phyloP scores from a whole-genome alignment of 1,140 invertebrate genomes.

The Cotesia chilonis region DNA sequence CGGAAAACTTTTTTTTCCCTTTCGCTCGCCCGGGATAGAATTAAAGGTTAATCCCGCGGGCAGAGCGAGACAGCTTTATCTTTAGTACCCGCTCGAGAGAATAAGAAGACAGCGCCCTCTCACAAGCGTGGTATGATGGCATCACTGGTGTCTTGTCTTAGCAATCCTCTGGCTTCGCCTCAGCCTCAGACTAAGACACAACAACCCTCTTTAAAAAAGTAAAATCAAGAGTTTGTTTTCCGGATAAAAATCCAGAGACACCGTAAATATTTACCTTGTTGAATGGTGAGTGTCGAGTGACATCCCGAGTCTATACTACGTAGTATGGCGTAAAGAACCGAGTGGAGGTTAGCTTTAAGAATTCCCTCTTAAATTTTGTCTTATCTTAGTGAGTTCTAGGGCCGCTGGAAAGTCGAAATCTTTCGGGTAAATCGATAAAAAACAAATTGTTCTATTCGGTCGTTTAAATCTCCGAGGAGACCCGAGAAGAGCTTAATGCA shows the following conservation, averaged over 20 bases:
- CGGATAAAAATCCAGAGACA: slow-evolving; percentile 47
- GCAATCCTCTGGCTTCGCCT: background rate
- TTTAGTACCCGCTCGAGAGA: slow-evolving; percentile 10
- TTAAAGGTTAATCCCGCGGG: slow-evolving; percentile 65
- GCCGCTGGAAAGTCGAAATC: too few relatives aligned
- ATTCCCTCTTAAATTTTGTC: too few relatives aligned
- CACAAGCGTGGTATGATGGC: slow-evolving; percentile 33
- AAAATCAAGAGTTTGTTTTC: slow-evolving; percentile 55
- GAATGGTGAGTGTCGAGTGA: slow-evolving; percentile 54
- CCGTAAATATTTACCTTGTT: slow-evolving; percentile 62
- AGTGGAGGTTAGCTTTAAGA: too few relatives aligned
- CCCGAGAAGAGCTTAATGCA: background rate
- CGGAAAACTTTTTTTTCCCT: slow-evolving; percentile 23
- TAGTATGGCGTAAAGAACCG: too few relatives aligned
- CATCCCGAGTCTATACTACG: slow-evolving; percentile 17
- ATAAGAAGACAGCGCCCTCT: slow-evolving; percentile 37
- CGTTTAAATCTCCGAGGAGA: slow-evolving; percentile 15
- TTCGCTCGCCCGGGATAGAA: slow-evolving; percentile 59
- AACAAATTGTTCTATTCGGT: background rate
- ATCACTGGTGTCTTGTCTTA: slow-evolving; percentile 38
- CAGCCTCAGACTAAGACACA: too few relatives aligned
- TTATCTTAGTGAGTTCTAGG: too few relatives aligned
- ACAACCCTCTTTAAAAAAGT: background rate
- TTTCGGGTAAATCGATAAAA: background rate
- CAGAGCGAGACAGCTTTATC: slow-evolving; percentile 30